Evolutionary conservation across 2,113 vertebrate genomes (phyloP), one percentile per base, ranked within the genome.

Genomic region (Saguinus midas): DNA sequence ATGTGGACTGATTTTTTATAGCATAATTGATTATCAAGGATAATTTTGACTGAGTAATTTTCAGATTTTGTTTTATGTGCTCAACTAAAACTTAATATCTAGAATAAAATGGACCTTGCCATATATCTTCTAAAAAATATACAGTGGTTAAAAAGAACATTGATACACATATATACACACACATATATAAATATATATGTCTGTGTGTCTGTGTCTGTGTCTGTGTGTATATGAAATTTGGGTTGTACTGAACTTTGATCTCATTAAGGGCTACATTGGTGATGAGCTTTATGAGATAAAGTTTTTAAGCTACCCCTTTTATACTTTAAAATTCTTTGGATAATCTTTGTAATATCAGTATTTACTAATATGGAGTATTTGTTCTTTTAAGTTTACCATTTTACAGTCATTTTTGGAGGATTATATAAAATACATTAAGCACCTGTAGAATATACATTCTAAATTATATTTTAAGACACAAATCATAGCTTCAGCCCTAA

Each of bases 41-140:
- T 70, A 87, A 86, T 97, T 80, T 76, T 88, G 20, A 45, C 16
- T 64, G 32, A 80, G 45, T 91, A 23, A 79, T 80, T 57, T 93
- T 95, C 61, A 91, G n/a, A 95, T 43, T 78, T 52, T 58, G 58
- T 61, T 78, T 58, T 68, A 61, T 61, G 9, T 96, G 55, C 80
- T 61, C 55, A 95, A 57, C 89, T 93, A 76, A 94, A 96, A 45
- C 43, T 87, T 95, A 91, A 20, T 89, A 81, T 85, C 17, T 25
- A 94, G 12, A 88, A 50, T 81, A 85, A 96, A 57, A 68, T 75
- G 27, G 23, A 91, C 20, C 27, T 92, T 66, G 58, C 45, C 32
- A 23, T 90, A 25, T 73, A 35, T 80, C 61, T 50, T 73, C 18
- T 37, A 96, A 75, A 55, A 78, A 64, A 29, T 32, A 11, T 45